phyloP scores from a whole-genome alignment of 1,140 invertebrate genomes.

The Tetramorium simillimum region DNA sequence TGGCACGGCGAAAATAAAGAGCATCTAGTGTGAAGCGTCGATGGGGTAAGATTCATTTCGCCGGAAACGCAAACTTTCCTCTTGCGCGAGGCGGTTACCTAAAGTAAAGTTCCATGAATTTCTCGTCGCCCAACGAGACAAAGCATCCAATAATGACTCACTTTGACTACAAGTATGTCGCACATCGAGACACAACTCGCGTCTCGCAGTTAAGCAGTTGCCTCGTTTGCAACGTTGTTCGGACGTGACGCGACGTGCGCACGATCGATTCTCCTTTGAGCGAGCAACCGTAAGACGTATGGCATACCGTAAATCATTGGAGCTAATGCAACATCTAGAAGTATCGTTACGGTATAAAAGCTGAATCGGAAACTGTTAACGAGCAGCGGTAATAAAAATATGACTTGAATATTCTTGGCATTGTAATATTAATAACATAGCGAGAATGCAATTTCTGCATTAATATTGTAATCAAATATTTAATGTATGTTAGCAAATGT shows the following conservation, averaged over 20 bases:
- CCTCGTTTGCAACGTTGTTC: conserved; percentile 33
- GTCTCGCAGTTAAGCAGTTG: conserved; percentile 25
- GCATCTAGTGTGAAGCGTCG: neutral
- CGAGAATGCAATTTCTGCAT: neutral
- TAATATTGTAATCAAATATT: neutral
- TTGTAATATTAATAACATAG: neutral
- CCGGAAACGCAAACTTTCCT: conserved; percentile 39
- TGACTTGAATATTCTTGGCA: neutral
- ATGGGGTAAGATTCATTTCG: conserved; percentile 13
- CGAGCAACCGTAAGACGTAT: conserved; percentile 10
- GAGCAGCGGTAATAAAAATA: neutral
- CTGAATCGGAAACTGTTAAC: neutral
- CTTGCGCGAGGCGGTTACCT: neutral
- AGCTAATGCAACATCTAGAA: conserved; percentile 21
- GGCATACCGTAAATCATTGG: conserved; percentile 34
- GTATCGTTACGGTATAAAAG: neutral
- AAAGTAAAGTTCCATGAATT: conserved; percentile 40
- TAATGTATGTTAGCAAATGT: neutral
- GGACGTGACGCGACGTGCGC: conserved; percentile 20
- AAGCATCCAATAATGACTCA: conserved; percentile 49
- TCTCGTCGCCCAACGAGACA: conserved; percentile 23
- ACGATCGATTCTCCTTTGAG: conserved; percentile 43
- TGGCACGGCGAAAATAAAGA: conserved; percentile 24
- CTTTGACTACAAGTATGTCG: conserved; percentile 52
- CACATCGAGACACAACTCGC: conserved; percentile 23